phyloP scores from a whole-genome alignment of 2,797 vertebrate genomes.

The Xiphophorus birchmanni region DNA sequence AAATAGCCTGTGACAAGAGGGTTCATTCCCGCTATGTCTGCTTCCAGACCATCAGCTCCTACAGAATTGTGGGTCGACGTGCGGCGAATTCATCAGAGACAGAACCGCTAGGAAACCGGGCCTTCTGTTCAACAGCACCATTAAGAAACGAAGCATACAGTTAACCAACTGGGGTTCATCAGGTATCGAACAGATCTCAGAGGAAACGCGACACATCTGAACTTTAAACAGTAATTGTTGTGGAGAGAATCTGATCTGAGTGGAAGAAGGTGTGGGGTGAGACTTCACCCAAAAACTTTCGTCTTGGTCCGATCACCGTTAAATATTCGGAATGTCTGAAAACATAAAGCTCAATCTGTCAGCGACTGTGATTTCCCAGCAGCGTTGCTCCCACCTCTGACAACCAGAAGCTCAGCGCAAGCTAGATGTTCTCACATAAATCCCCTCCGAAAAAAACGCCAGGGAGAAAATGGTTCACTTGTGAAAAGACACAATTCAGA shows the following conservation, averaged over 20 bases:
- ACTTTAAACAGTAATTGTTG: conserved; percentile 31
- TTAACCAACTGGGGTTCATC: conserved; percentile 35
- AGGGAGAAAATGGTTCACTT: conserved; percentile 11
- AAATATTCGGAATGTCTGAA: conserved; percentile 25
- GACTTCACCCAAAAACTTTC: conserved; percentile 15
- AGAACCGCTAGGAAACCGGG: conserved; percentile 39
- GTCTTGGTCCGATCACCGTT: conserved; percentile 16
- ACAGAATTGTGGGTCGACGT: conserved; percentile 33
- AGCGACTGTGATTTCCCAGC: conserved; percentile 34
- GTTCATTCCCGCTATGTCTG: conserved; percentile 11
- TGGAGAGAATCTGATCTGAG: conserved; percentile 13
- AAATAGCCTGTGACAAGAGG: conserved; percentile 17
- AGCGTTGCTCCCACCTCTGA: conserved; percentile 20
- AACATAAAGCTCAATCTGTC: conserved; percentile 23
- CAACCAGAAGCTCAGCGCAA: conserved; percentile 18
- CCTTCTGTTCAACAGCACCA: conserved; percentile 37
- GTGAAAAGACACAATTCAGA: neutral
- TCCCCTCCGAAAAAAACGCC: neutral
- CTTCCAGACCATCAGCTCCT: conserved; percentile 32
- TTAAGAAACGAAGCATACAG: conserved; percentile 25
- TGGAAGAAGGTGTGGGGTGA: neutral
- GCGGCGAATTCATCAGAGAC: conserved; percentile 49
- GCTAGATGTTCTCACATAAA: conserved; percentile 23
- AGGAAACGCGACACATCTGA: conserved; percentile 37
- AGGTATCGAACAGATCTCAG: conserved; percentile 48